Conservation (phyloP, 2,113 vertebrate species). For the Sinocyclocheilus maitianheensis region DNA sequence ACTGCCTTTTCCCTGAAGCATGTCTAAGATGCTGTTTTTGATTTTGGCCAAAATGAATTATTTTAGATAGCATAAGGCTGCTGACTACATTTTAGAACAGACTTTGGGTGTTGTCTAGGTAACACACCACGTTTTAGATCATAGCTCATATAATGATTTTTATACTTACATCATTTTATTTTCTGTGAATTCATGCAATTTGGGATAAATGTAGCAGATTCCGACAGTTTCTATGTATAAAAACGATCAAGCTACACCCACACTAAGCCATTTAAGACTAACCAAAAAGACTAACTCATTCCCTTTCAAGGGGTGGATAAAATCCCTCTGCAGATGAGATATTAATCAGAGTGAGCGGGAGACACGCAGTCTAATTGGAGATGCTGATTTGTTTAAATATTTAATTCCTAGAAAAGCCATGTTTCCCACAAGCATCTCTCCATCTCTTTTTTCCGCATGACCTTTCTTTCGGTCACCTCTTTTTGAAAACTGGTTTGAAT, state of each 20-base stretch:
- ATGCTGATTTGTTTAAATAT: constrained; percentile 39
- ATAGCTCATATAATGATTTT: background rate
- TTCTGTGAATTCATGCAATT: background rate
- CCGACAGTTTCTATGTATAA: background rate
- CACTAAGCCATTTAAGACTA: background rate
- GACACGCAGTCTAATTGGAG: constrained; percentile 21
- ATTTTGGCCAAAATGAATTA: background rate
- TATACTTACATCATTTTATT: background rate
- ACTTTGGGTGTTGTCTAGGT: background rate
- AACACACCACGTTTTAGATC: background rate
- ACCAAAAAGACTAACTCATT: background rate
- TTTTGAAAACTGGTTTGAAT: constrained; percentile 7
- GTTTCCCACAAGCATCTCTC: background rate
- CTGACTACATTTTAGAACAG: background rate
- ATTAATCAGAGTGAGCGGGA: constrained; percentile 26
- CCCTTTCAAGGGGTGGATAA: background rate
- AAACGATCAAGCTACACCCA: background rate
- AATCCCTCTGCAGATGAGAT: constrained; percentile 27
- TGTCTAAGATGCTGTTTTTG: no score
- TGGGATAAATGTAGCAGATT: background rate
- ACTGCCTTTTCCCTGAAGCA: background rate
- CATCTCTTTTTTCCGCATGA: background rate
- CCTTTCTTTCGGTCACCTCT: background rate
- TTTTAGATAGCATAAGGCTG: background rate
- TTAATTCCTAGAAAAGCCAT: constrained; percentile 25